Conservation (phyloP, 2,113 vertebrate species). For the Stigmatopora argus region DNA sequence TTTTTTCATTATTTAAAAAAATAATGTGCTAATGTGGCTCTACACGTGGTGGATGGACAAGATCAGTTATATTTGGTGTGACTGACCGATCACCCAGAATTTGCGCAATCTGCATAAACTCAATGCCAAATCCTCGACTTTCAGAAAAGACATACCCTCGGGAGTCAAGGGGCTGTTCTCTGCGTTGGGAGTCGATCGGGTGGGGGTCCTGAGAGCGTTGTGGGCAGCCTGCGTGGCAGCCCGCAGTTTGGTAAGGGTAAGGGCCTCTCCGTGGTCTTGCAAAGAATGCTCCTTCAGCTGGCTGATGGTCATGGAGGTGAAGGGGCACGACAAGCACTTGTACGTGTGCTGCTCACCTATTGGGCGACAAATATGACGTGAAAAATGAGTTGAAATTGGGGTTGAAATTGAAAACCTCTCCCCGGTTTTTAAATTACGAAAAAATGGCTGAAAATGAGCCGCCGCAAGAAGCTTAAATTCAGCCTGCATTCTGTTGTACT, state of each 20-base stretch:
- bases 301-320: slow-evolving; percentile 94
- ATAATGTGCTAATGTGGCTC: no score
- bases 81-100: no score
- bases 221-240: slow-evolving; percentile 81
- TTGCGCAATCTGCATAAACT: no score
- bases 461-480: no score
- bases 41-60: no score
- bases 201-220: slow-evolving; percentile 68
- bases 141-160: slow-evolving; percentile 47
- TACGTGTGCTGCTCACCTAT: slow-evolving; percentile 94
- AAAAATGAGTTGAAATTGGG: neutral
- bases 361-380: neutral
- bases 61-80: no score
- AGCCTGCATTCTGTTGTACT: no score
- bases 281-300: slow-evolving; percentile 95
- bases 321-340: slow-evolving; percentile 91
- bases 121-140: no score
- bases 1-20: no score
- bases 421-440: no score
- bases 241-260: slow-evolving; percentile 86
- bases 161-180: slow-evolving; percentile 38
- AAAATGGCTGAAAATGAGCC: no score
- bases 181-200: slow-evolving; percentile 26
- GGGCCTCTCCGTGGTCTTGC: slow-evolving; percentile 87
- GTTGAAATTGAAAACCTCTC: no score